Conservation (phyloP, 2,888 invertebrate species). For the Odontocolon sp. region DNA sequence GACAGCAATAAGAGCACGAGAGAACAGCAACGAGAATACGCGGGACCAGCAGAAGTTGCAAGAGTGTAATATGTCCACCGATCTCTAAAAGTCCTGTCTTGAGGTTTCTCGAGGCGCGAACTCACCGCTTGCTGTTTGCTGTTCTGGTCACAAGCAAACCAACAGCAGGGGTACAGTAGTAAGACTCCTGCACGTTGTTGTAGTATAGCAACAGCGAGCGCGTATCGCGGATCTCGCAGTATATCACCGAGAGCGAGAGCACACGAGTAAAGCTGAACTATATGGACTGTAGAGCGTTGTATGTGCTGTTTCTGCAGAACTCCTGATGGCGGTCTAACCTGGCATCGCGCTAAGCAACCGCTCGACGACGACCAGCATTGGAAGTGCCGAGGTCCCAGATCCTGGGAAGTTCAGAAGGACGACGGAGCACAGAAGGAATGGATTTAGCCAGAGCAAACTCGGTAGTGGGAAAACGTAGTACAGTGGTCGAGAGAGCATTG, state of each 20-base stretch:
- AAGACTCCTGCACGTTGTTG: constrained; percentile 21
- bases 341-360: constrained; percentile 1
- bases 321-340: not conserved
- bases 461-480: no score
- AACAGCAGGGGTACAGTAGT: no score
- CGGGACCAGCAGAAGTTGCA: constrained; percentile 7
- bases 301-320: not conserved
- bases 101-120: constrained; percentile 30
- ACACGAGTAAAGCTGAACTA: constrained; percentile 13
- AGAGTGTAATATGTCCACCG: constrained; percentile 52
- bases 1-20: constrained; percentile 46
- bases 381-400: no score
- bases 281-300: not conserved
- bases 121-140: constrained; percentile 11
- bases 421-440: no score
- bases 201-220: constrained; percentile 17
- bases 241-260: constrained; percentile 73
- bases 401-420: not conserved
- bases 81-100: constrained; percentile 48
- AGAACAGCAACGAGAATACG: constrained; percentile 27
- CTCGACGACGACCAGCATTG: not conserved
- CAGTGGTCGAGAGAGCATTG: constrained; percentile 69
- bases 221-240: constrained; percentile 79
- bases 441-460: no score
- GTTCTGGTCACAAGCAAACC: not conserved